phyloP scores from a whole-genome alignment of 1,140 invertebrate genomes.

The Limonius californicus region DNA sequence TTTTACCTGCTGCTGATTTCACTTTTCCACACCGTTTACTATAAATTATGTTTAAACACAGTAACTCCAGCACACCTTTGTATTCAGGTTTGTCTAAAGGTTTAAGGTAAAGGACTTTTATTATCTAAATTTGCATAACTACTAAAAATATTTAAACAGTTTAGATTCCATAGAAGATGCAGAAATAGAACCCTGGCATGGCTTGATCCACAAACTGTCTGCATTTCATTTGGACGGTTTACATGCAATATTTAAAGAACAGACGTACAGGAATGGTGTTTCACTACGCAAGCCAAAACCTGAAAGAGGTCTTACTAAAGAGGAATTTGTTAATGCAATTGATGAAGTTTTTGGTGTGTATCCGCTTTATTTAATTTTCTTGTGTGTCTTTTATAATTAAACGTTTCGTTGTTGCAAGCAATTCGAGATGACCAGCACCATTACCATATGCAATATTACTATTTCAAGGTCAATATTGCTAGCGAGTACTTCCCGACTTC shows the following conservation, averaged over 20 bases:
- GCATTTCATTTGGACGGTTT: conserved; percentile 20
- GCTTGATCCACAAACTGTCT: conserved; percentile 26
- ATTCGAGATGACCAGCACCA: no score
- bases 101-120: neutral
- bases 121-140: neutral
- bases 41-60: no score
- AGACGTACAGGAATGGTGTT: conserved; percentile 21
- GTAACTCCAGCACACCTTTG: neutral
- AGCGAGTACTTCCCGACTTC: no score
- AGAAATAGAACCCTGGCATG: conserved; percentile 23
- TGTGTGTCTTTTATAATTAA: no score
- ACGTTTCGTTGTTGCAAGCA: no score
- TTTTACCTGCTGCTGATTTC: no score
- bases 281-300: neutral
- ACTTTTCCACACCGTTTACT: neutral
- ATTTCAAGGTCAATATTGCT: no score
- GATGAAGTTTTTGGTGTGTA: conserved; percentile 27
- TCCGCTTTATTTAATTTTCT: no score
- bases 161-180: conserved; percentile 24
- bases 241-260: conserved; percentile 20
- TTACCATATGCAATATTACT: no score
- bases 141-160: neutral
- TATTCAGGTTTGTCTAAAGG: neutral
- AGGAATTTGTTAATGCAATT: conserved; percentile 32
- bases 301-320: conserved; percentile 27